Base-by-base conservation (phyloP, 2,113 vertebrate species). In the Drymodes brunneopygia region DNA sequence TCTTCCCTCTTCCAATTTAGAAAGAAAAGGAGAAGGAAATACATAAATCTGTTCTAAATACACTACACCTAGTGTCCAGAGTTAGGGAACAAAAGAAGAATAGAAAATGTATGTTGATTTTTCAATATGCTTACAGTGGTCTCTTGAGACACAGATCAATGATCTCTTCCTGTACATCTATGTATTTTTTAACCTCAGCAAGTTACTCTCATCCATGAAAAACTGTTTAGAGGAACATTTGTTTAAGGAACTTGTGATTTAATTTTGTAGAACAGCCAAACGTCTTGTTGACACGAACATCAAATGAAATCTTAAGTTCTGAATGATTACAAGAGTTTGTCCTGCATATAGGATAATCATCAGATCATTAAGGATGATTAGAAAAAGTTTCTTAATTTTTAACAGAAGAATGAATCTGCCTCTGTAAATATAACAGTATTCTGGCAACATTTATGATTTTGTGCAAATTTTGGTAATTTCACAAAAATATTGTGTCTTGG, bases 51-150 rank as follows among this genome's bases (percentile, higher is more conserved):
- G 15, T 61, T 65, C 16, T 29, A 66, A 58, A 70, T 28, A 58
- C 12, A 31, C 9, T 29, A 60, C 12, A 38, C 4, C 6, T 16
- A 23, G 11, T n/a, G 6, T 12, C 18, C 20, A 75, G 42, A 77
- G 3, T 6, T 28, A 16, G 13, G 19, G 35, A 45, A 36, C 27
- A 57, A 57, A 4, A 15, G 0, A 14, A 14, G 47, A 24, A 1
- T 35, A 15, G 9, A 56, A 75, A 79, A 64, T 64, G 56, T 2
- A 40, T 2, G 5, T 23, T 83, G 18, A 10, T 57, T 91, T 91
- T 74, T 72, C 71, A 88, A 28, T 53, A 23, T 12, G 28, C 21
- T 74, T 75, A 35, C 15, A 67, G 4, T 51, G 27, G 16, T 80
- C 95, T 15, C 19, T 53, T 67, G 31, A 91, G 44, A 87, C 31